Base-by-base conservation (phyloP, 2,888 invertebrate genomes). In the Patella depressa region DNA sequence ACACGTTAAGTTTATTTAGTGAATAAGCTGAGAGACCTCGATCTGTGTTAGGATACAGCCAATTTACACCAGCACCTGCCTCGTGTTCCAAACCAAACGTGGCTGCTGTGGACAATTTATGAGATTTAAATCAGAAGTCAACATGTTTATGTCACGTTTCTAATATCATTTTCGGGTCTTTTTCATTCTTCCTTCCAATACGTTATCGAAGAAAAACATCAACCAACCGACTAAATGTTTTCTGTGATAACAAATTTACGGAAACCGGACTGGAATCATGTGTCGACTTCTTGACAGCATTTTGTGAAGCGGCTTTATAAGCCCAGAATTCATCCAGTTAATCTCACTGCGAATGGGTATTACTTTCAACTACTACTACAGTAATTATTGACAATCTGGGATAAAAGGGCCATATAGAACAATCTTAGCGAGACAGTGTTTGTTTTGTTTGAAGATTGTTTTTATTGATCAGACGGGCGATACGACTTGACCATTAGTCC, bases 111-210 rank as follows among this genome's bases (percentile, higher is more conserved):
- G 65, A 65, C 65, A 65, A 65, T 65, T 65, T 65, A 65, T 65
- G 65, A 19, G 65, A 65, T 65, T 19, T 65, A 65, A 65, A 65
- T 65, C 65, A 65, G 65, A 65, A 65, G 65, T 65, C 65, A 65
- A 65, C 65, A 65, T 65, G 65, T 65, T 24, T 24, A 65, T 65
- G 65, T 65, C 65, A 65, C 65, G 65, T 65, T 65, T 65, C 65
- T 65, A 11, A 65, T 65, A 65, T 65, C 65, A 24, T 65, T 65
- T 65, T 65, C 65, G 24, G 19, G 65, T 65, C 65, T 65, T 65
- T 65, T 65, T 65, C 65, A 65, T 65, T 24, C 14, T 19, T 19
- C 19, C 24, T 24, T 65, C 24, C 65, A 65, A 65, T 65, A 65
- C 19, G 65, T 19, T 65, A 65, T 65, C 65, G 65, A 65, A 65